Evolutionary conservation across 2,888 invertebrate species (phyloP).

Genomic region (Gerris lacustris): DNA sequence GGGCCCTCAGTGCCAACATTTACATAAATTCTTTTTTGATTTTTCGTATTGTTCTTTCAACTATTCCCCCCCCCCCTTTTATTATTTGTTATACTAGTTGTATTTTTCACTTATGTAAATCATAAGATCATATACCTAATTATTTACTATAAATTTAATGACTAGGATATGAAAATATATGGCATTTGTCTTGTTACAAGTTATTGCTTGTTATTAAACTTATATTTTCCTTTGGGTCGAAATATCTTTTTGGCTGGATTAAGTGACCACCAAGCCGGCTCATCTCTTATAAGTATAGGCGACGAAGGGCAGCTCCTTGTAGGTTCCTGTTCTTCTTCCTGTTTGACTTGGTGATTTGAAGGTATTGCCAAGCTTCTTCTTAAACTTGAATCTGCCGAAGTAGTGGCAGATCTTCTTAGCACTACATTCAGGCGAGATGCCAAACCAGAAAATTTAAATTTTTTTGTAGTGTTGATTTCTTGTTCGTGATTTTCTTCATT

Average conservation of each 20-base stretch:
- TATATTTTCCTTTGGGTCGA: constrained; percentile 25
- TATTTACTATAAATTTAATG: too few species aligned
- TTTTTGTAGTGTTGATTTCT: neutral
- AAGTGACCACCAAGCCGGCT: constrained; percentile 18
- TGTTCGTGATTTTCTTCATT: neutral
- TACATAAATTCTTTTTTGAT: too few species aligned
- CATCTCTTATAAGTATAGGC: constrained; percentile 34
- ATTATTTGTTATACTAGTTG: too few species aligned
- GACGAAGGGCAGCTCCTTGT: constrained; percentile 34
- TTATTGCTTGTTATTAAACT: constrained; percentile 16
- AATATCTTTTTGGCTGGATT: constrained; percentile 25
- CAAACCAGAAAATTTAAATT: neutral
- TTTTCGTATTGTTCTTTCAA: too few species aligned
- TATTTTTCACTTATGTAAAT: too few species aligned
- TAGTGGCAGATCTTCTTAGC: neutral
- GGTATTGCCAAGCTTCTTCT: constrained; percentile 6
- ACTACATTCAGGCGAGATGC: neutral
- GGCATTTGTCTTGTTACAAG: too few species aligned
- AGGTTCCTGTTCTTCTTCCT: constrained; percentile 12
- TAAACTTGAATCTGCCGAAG: neutral
- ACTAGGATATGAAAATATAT: too few species aligned
- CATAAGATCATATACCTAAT: too few species aligned
- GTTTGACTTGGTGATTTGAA: constrained; percentile 8
- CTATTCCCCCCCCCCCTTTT: too few species aligned
- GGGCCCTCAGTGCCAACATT: too few species aligned